Evolutionary conservation across 2,113 vertebrate genomes (phyloP), one percentile per base, ranked within the genome.

Genomic region (Erpornis zantholeuca): DNA sequence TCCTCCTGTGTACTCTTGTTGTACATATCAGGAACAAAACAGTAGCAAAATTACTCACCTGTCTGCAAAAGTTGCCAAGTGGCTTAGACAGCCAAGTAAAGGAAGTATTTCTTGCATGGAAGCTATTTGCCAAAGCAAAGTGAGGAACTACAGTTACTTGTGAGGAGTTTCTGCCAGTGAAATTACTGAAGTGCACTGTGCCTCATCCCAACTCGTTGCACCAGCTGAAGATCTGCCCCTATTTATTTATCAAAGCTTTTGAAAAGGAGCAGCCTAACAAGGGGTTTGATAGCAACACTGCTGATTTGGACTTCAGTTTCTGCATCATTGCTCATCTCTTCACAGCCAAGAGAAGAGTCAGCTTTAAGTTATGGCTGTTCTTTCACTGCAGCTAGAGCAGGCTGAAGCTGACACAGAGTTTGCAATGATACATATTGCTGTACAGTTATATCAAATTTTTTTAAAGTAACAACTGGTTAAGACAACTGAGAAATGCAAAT

Each of bases 151-250:
- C 73, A 81, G 53, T 63, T 68, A 52, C 29, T 61, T 65, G 20
- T 21, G 56, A 53, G 15, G 64, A 52, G n/a, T 42, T 72, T 77
- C 45, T 91, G 35, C 29, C 59, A 60, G 57, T 61, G 50, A 44
- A 79, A 90, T n/a, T n/a, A 68, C 68, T 75, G 40, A 91, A 91
- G 42, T 33, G 35, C 3, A 0, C 29, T 42, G 18, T 0, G 0
- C 1, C 0, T 57, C 36, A 27, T 35, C 53, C 24, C 40, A 1
- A 22, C 38, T 42, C 1, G 53, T 65, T 80, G 27, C 18, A 42
- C 31, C 60, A 65, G 27, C 25, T 79, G 75, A 79, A 75, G 49
- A 23, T 77, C 25, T 65, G 44, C 38, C n/a, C 18, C 15, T n/a
- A 3, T 23, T 4, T 27, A 17, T 60, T 80, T 86, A 63, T 49